These are phyloP conservation scores for Palythoa heliodiscus DNA, from an alignment of 92 coral and sea anemone species.

Conservation along the genomic window DNA sequence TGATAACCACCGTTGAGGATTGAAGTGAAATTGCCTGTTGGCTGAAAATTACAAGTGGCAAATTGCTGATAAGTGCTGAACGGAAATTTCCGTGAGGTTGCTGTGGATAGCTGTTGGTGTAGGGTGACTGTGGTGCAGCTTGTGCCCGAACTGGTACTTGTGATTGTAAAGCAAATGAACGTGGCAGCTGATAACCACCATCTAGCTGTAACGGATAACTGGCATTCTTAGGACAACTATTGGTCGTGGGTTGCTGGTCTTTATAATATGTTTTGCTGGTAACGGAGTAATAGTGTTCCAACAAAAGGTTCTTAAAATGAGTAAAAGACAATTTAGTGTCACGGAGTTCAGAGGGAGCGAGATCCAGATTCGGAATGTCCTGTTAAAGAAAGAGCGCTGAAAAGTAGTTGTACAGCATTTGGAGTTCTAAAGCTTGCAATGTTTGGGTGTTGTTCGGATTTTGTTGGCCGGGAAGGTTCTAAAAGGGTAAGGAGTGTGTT, in stretches of 20 bases:
- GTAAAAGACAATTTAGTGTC: too few relatives aligned
- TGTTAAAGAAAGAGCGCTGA: too few relatives aligned
- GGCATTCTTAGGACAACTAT: neutral
- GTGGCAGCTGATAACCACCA: neutral
- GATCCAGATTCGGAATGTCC: too few relatives aligned
- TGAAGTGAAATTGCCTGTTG: constrained; percentile 10
- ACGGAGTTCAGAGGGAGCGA: too few relatives aligned
- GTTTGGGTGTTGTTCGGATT: too few relatives aligned
- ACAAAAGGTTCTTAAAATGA: too few relatives aligned
- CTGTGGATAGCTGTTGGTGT: constrained; percentile 7
- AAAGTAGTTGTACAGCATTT: too few relatives aligned
- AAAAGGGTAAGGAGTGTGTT: too few relatives aligned
- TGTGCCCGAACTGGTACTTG: neutral
- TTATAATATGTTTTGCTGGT: too few relatives aligned
- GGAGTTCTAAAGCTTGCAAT: too few relatives aligned
- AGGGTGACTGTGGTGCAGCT: neutral
- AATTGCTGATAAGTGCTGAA: neutral
- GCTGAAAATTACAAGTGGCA: neutral
- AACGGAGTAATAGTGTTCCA: too few relatives aligned
- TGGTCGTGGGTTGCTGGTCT: constrained; percentile 3
- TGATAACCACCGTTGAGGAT: constrained; percentile 3
- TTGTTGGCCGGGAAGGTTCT: too few relatives aligned
- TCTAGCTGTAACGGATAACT: constrained; percentile 1
- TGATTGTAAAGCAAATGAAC: neutral
- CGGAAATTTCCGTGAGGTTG: constrained; percentile 5